A percentile compares a stretch with the other conserved stretches of the same genome.
Conservation (phyloP, 2,888 invertebrate species). For the Agriopis marginaria region DNA sequence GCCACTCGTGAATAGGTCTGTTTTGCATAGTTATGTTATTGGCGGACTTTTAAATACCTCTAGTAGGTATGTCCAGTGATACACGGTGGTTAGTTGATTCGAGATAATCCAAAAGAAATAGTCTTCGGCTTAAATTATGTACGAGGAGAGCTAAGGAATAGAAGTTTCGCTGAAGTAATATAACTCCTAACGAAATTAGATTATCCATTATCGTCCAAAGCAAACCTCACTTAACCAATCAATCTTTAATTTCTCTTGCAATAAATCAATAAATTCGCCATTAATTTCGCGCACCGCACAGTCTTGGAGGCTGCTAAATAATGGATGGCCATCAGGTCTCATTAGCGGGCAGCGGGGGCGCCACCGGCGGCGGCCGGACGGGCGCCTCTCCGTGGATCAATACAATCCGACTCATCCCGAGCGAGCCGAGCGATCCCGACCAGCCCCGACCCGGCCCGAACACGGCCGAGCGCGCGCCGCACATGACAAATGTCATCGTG, state of each 20-base stretch:
- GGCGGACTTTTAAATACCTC: conserved; percentile 5
- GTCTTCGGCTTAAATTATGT: conserved; percentile 7
- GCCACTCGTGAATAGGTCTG: conserved; percentile 4
- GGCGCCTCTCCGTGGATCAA: conserved; percentile 77
- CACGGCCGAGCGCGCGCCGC: conserved; percentile 63
- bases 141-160: not conserved
- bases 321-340: conserved; percentile 82
- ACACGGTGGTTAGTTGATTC: conserved; percentile 2
- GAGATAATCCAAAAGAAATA: not conserved
- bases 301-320: conserved; percentile 81
- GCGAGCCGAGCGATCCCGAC: conserved; percentile 55
- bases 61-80: conserved; percentile 2
- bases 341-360: conserved; percentile 79
- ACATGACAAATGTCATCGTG: conserved; percentile 83
- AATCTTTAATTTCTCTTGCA: conserved; percentile 78
- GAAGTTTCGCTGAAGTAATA: conserved; percentile 26
- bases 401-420: conserved; percentile 59
- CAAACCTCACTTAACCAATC: conserved; percentile 66
- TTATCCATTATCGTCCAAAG: conserved; percentile 50
- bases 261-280: conserved; percentile 83
- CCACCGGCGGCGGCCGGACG: conserved; percentile 79
- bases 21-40: conserved; percentile 18
- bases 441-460: conserved; percentile 55
- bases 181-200: conserved; percentile 40
- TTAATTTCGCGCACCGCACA: conserved; percentile 78